These are phyloP conservation scores for Melolontha melolontha DNA, from an alignment of 2,888 invertebrate species.

Conservation along the genomic window DNA sequence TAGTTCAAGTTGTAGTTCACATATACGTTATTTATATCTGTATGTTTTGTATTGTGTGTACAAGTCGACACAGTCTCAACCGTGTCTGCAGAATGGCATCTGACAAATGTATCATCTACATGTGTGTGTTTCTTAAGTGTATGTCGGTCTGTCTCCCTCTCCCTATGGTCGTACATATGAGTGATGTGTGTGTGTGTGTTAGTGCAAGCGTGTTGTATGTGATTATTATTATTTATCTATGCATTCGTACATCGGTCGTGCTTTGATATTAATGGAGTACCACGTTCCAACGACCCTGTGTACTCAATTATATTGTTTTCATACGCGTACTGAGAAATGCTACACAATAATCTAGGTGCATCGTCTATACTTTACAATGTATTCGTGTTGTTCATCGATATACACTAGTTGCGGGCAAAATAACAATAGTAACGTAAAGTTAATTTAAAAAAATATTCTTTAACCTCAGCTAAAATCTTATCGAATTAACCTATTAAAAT, in stretches of 20 bases:
- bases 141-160: conserved; percentile 8
- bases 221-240: too few relatives aligned
- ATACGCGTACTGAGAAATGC: conserved; percentile 22
- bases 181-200: not conserved
- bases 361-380: conserved; percentile 3
- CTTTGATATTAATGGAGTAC: conserved; percentile 21
- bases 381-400: conserved; percentile 3
- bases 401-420: too few relatives aligned
- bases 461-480: too few relatives aligned
- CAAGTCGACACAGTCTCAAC: conserved; percentile 10
- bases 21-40: conserved; percentile 15
- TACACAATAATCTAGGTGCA: conserved; percentile 34
- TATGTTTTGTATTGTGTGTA: conserved; percentile 1
- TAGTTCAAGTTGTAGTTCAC: conserved; percentile 46
- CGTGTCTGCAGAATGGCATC: conserved; percentile 2
- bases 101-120: conserved; percentile 6
- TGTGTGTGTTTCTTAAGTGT: not conserved
- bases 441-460: too few relatives aligned
- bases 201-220: too few relatives aligned
- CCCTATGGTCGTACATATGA: not conserved
- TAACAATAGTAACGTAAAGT: too few relatives aligned
- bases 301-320: conserved; percentile 46
- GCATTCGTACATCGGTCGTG: not conserved
- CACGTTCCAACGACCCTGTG: conserved; percentile 48
- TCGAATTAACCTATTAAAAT: too few relatives aligned